These are phyloP conservation scores for Neogobius melanostomus DNA, from an alignment of 2,113 vertebrate genomes.

Conservation along the genomic window DNA sequence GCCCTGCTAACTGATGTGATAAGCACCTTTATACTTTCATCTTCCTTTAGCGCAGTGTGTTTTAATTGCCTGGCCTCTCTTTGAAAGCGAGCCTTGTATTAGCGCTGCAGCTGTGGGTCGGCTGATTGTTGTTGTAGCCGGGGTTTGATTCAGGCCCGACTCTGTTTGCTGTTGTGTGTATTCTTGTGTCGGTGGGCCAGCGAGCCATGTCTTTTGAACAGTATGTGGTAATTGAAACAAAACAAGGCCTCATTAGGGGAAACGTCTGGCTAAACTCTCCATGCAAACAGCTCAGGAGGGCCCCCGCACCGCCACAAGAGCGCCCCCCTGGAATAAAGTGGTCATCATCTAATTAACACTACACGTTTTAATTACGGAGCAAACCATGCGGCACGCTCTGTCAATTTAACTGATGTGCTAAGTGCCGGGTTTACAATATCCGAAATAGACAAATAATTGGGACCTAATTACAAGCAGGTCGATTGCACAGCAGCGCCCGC, in stretches of 20 bases:
- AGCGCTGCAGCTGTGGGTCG: slow-evolving; percentile 80
- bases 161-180: slow-evolving; percentile 35
- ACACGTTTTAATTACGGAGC: slow-evolving; percentile 99
- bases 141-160: slow-evolving; percentile 71
- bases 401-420: slow-evolving; percentile 99
- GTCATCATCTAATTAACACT: slow-evolving; percentile 99
- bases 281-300: slow-evolving; percentile 93
- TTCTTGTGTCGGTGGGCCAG: slow-evolving; percentile 78
- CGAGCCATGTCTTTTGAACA: slow-evolving; percentile 95
- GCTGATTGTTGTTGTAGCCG: slow-evolving; percentile 89
- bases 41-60: slow-evolving; percentile 78
- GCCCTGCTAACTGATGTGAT: slow-evolving; percentile 79
- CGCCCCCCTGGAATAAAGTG: slow-evolving; percentile 99
- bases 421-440: slow-evolving; percentile 99
- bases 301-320: slow-evolving; percentile 91
- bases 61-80: slow-evolving; percentile 88
- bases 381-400: slow-evolving; percentile 99
- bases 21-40: slow-evolving; percentile 84
- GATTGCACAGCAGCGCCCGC: slow-evolving; percentile 97
- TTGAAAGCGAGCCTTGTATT: slow-evolving; percentile 87
- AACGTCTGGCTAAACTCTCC: slow-evolving; percentile 97
- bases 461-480: slow-evolving; percentile 99
- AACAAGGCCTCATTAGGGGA: slow-evolving; percentile 99
- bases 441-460: slow-evolving; percentile 99
- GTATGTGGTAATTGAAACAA: slow-evolving; percentile 99